Conservation (phyloP, 1,140 invertebrate genomes). For the Oncopeltus fasciatus region DNA sequence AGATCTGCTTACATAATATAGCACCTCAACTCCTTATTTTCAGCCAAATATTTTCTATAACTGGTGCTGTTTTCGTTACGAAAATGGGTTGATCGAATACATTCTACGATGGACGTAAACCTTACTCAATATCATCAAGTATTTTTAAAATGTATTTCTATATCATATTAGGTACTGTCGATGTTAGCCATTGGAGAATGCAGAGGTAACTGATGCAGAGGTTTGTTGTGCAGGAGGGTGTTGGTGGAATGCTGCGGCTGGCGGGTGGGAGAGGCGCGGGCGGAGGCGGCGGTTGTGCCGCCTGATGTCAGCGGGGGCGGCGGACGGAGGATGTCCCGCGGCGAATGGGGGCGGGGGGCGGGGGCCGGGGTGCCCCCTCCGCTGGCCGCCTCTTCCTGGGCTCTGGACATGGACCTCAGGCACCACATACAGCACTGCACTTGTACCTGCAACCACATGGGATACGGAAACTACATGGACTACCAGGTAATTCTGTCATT, state of each 20-base stretch:
- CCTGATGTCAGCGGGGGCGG: neutral
- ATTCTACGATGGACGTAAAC: too few relatives aligned
- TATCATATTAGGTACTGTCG: too few relatives aligned
- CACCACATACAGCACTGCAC: constrained; percentile 73
- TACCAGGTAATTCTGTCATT: constrained; percentile 50
- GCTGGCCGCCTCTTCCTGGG: constrained; percentile 26
- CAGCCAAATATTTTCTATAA: too few relatives aligned
- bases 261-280: neutral
- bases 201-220: too few relatives aligned
- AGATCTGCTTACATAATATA: too few relatives aligned
- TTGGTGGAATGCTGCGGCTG: neutral
- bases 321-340: neutral
- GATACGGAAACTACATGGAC: constrained; percentile 78
- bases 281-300: neutral
- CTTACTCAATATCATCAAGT: too few relatives aligned
- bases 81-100: too few relatives aligned
- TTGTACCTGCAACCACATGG: constrained; percentile 81
- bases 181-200: too few relatives aligned
- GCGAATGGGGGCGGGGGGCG: neutral
- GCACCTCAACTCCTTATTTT: too few relatives aligned
- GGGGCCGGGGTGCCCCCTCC: constrained; percentile 9
- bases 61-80: too few relatives aligned
- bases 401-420: constrained; percentile 56
- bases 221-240: neutral
- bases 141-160: too few relatives aligned